These are phyloP conservation scores for Henicopernis longicauda DNA, from an alignment of 2,113 vertebrate species.

Conservation along the genomic window DNA sequence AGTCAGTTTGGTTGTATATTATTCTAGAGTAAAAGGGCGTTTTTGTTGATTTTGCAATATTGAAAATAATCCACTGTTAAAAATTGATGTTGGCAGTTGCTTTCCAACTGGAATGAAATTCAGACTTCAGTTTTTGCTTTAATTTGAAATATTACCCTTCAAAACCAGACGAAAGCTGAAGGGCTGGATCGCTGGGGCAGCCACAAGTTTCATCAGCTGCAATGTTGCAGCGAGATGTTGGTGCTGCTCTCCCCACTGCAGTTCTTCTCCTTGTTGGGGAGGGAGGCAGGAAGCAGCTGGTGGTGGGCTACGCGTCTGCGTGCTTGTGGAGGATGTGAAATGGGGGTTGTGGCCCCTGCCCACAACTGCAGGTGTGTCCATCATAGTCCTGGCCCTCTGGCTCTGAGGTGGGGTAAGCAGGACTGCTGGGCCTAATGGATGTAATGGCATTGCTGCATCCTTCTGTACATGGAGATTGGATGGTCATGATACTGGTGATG, in stretches of 20 bases:
- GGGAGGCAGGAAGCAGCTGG: background rate
- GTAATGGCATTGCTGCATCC: background rate
- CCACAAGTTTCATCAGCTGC: background rate
- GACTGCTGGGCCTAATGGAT: background rate
- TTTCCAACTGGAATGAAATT: background rate
- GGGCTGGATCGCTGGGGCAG: background rate
- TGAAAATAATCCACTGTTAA: background rate
- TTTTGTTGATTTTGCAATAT: background rate
- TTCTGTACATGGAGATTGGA: background rate
- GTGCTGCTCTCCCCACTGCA: background rate
- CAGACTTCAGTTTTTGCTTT: background rate
- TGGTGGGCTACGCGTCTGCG: accelerated
- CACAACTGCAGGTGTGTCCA: accelerated
- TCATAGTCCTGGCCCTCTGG: background rate
- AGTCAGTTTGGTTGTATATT: background rate
- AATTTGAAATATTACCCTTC: background rate
- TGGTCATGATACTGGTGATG: background rate
- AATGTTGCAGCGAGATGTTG: background rate
- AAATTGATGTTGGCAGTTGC: background rate
- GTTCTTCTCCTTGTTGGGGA: background rate
- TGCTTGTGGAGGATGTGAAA: background rate
- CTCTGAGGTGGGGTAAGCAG: background rate
- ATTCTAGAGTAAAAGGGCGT: background rate
- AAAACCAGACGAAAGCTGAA: background rate
- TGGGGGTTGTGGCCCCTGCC: background rate